Percentiles rank a stretch among this genome's conserved stretches.
Conservation (phyloP, 2,797 vertebrate species). For the Silurus lanzhouensis region DNA sequence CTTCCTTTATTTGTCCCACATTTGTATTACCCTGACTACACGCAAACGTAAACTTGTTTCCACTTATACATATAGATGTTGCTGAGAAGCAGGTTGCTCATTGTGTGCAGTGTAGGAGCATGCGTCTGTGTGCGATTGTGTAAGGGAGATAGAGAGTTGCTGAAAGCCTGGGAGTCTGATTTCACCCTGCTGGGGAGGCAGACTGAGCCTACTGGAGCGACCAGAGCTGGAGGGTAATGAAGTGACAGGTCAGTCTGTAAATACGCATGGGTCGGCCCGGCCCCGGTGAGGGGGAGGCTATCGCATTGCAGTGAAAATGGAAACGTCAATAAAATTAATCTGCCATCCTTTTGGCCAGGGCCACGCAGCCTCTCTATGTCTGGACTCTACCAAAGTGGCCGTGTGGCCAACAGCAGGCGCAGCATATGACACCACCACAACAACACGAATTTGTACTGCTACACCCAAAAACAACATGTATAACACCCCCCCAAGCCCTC, state of each 20-base stretch:
- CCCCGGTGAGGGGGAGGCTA: conserved; percentile 87
- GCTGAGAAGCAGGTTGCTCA: conserved; percentile 5
- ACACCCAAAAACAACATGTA: conserved; percentile 47
- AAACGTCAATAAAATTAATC: conserved; percentile 99
- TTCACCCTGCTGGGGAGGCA: conserved; percentile 68
- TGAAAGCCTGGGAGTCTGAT: conserved; percentile 70
- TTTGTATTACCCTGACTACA: conserved; percentile 35
- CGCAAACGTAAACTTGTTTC: conserved; percentile 25
- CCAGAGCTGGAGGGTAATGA: conserved; percentile 90
- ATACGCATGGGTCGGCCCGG: conserved; percentile 89
- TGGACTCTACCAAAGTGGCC: conserved; percentile 72
- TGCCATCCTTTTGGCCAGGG: conserved; percentile 90
- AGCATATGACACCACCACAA: conserved; percentile 67
- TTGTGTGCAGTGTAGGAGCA: conserved; percentile 27
- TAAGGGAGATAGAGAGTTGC: conserved; percentile 56
- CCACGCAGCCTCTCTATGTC: conserved; percentile 71
- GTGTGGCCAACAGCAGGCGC: conserved; percentile 73
- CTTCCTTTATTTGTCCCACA: conserved; percentile 40
- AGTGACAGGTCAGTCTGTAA: conserved; percentile 98
- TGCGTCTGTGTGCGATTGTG: conserved; percentile 19
- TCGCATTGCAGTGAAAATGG: conserved; percentile 98
- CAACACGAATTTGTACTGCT: conserved; percentile 70
- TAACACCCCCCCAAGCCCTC: conserved; percentile 11
- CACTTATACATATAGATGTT: background rate
- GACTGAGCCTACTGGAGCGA: conserved; percentile 64